Base-by-base conservation (phyloP, 2,113 vertebrate species). In the Chunga burmeisteri region DNA sequence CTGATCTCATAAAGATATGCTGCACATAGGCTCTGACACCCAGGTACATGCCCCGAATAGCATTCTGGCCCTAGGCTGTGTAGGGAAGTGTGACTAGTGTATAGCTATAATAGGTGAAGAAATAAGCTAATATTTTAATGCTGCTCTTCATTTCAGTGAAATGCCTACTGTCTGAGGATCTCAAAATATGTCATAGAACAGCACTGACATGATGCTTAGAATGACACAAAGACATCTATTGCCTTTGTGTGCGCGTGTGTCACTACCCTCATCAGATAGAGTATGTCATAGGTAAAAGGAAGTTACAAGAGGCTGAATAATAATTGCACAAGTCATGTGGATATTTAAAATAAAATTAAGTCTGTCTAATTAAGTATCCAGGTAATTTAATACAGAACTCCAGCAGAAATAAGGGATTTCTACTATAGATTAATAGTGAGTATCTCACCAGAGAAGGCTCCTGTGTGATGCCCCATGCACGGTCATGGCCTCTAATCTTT, bases 291-390 rank as follows among this genome's bases (percentile, higher is more conserved):
- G 55, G 63, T 38, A 77, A 17, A 96, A 13, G 25, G 38, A 93
- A 88, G 59, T 11, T 95, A 74, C 40, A 81, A 7, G 19, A 81
- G 21, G 6, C 34, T 84, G 83, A 88, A 83, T 59, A 86, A 73
- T 75, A 80, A 72, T 63, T 79, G 36, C 50, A 52, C 4, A 47
- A 83, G 50, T 88, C 63, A 59, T 27, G 56, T 75, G 72, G 72
- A 81, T 84, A 90, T 81, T 90, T 92, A 88, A 88, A 95, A 87
- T 75, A 44, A 90, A 88, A 92, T 92, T 63, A 93, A 73, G 16
- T 86, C 59, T 83, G n/a, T 81, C 67, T 88, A 94, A 90, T 92
- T 95, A 93, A 88, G 44, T 38, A 90, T 77, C 59, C 44, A 84
- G 25, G 56, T 71, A 84, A 86, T 94, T 89, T 84, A 86, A 86